phyloP scores from a whole-genome alignment of 2,888 invertebrate genomes.

The Heliconius charithonia region DNA sequence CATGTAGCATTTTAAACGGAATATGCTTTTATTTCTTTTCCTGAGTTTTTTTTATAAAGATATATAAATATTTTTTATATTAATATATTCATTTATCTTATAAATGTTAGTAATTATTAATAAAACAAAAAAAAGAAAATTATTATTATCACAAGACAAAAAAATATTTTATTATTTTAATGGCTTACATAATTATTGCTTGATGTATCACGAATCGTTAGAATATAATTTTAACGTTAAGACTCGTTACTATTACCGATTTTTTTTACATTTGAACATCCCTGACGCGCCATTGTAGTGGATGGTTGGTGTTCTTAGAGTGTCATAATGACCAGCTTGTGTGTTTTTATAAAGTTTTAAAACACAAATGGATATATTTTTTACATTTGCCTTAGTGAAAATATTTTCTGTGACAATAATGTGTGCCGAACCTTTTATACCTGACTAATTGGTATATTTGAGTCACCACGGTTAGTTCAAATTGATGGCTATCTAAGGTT shows the following conservation, averaged over 20 bases:
- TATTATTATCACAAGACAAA: not conserved
- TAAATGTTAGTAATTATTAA: not conserved
- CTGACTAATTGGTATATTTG: constrained; percentile 73
- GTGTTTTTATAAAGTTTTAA: constrained; percentile 71
- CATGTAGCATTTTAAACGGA: too few species aligned
- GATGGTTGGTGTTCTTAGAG: constrained; percentile 61
- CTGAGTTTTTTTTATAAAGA: too few species aligned
- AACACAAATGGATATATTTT: constrained; percentile 76
- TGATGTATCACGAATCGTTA: not conserved
- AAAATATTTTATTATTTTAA: not conserved
- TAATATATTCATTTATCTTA: not conserved
- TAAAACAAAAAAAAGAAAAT: too few species aligned
- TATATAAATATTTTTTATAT: too few species aligned
- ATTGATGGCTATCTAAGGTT: constrained; percentile 78
- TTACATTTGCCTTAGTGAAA: constrained; percentile 69
- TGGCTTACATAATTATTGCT: not conserved
- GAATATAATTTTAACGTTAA: not conserved
- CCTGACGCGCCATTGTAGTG: constrained; percentile 77
- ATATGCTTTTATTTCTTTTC: too few species aligned
- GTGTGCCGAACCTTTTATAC: constrained; percentile 80
- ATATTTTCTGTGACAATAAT: constrained; percentile 79
- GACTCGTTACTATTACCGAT: constrained; percentile 53
- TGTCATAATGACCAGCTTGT: constrained; percentile 66
- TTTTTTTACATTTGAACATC: constrained; percentile 54
- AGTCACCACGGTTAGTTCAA: constrained; percentile 81